Conservation (phyloP, 2,797 vertebrate species). For the Pangasius sanitwongsei region DNA sequence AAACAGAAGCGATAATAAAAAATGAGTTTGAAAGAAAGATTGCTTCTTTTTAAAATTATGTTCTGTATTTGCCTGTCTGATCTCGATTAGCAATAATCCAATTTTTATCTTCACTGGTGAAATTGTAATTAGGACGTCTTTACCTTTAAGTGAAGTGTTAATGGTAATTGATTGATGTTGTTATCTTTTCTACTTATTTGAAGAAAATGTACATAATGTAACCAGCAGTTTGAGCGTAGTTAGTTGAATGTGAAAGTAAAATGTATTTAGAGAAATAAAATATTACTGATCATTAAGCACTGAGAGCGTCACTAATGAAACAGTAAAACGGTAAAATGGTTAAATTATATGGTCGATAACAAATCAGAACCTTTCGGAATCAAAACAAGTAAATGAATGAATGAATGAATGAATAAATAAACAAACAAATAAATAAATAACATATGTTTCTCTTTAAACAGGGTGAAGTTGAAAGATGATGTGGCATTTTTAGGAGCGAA, state of each 20-base stretch:
- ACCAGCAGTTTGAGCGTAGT: neutral
- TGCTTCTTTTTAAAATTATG: neutral
- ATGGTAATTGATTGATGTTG: neutral
- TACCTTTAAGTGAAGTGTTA: neutral
- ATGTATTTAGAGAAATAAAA: neutral
- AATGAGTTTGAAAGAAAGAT: neutral
- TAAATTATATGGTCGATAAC: neutral
- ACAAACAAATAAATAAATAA: neutral
- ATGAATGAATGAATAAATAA: no score
- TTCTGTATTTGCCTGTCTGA: no score
- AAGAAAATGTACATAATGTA: neutral
- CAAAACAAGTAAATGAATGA: neutral
- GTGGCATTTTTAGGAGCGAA: slow-evolving; percentile 83
- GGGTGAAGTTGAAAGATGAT: slow-evolving; percentile 91
- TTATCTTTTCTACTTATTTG: neutral
- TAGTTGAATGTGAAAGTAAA: neutral
- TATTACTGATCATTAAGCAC: neutral
- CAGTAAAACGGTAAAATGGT: neutral
- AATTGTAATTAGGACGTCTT: neutral
- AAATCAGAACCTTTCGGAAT: neutral
- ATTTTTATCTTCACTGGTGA: neutral
- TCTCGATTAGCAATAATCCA: neutral
- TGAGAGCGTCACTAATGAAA: neutral
- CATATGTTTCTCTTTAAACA: slow-evolving; percentile 54
- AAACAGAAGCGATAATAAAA: neutral